Conservation (phyloP, 1,140 invertebrate species). For the Conus ventricosus region DNA sequence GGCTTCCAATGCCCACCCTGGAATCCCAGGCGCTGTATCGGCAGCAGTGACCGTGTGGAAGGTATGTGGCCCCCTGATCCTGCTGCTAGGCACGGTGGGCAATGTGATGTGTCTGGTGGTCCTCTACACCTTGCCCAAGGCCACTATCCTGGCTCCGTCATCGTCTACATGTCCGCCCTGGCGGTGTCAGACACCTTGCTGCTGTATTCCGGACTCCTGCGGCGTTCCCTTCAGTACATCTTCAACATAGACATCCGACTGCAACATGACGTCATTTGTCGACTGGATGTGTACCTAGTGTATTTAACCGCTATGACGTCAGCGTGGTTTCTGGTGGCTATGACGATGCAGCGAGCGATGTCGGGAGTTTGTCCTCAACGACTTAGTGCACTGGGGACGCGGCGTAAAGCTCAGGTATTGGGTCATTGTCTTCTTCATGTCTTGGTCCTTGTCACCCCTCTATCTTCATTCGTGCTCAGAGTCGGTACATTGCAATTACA, state of each 20-base stretch:
- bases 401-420: background rate
- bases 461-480: background rate
- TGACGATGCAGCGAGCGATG: constrained; percentile 8
- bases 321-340: background rate
- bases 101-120: constrained; percentile 49
- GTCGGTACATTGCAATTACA: too few species aligned
- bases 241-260: constrained; percentile 45
- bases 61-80: constrained; percentile 38
- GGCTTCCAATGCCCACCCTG: too few species aligned
- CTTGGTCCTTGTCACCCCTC: too few species aligned
- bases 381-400: background rate
- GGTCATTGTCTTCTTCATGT: background rate
- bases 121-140: constrained; percentile 20
- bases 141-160: background rate
- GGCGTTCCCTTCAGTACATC: constrained; percentile 43
- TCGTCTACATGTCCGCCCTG: constrained; percentile 33
- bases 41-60: background rate
- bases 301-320: background rate
- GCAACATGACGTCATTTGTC: constrained; percentile 31
- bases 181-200: constrained; percentile 43
- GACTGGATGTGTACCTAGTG: constrained; percentile 26
- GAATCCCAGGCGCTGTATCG: too few species aligned
- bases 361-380: background rate
- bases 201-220: constrained; percentile 43
- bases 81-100: constrained; percentile 51